Evolutionary conservation across 2,888 invertebrate genomes (phyloP).

Genomic region (Caenorhabditis uteleia): DNA sequence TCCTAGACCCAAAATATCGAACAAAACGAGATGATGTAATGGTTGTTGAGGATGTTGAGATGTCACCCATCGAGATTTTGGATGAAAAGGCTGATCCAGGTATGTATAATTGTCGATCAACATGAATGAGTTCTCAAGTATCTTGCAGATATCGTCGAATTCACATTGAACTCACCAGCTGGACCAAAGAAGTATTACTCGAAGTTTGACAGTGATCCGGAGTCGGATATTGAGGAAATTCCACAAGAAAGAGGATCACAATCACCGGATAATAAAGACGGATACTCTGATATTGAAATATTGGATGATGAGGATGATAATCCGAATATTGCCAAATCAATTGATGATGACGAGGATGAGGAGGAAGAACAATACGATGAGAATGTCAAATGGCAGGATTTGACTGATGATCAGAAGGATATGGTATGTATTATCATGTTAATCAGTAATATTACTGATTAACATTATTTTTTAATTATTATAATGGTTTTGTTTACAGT

Average conservation of each 20-base stretch:
- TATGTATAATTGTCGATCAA: too few relatives aligned
- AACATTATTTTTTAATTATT: too few relatives aligned
- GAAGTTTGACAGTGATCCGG: slow-evolving; percentile 56
- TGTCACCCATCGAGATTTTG: slow-evolving; percentile 27
- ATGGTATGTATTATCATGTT: too few relatives aligned
- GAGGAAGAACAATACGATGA: slow-evolving; percentile 33
- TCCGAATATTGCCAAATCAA: too few relatives aligned
- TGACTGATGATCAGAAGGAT: slow-evolving; percentile 59
- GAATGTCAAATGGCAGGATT: slow-evolving; percentile 50
- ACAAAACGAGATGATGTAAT: slow-evolving; percentile 18
- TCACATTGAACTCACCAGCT: slow-evolving; percentile 32
- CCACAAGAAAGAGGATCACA: background rate
- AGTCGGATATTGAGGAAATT: slow-evolving; percentile 15
- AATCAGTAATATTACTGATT: too few relatives aligned
- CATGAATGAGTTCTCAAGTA: too few relatives aligned
- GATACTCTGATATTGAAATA: slow-evolving; percentile 12
- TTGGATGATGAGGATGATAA: slow-evolving; percentile 10
- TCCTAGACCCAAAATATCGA: slow-evolving; percentile 13
- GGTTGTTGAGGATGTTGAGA: slow-evolving; percentile 24
- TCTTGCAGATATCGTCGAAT: slow-evolving; percentile 20
- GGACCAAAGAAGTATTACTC: slow-evolving; percentile 53
- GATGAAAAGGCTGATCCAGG: slow-evolving; percentile 26
- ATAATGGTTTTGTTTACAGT: too few relatives aligned
- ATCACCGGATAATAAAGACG: background rate
- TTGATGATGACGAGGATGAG: slow-evolving; percentile 24